A percentile compares a stretch with the other conserved stretches of the same genome.
These are phyloP conservation scores for Aphelinus certus DNA, from an alignment of 1,140 invertebrate genomes.

Conservation along the genomic window DNA sequence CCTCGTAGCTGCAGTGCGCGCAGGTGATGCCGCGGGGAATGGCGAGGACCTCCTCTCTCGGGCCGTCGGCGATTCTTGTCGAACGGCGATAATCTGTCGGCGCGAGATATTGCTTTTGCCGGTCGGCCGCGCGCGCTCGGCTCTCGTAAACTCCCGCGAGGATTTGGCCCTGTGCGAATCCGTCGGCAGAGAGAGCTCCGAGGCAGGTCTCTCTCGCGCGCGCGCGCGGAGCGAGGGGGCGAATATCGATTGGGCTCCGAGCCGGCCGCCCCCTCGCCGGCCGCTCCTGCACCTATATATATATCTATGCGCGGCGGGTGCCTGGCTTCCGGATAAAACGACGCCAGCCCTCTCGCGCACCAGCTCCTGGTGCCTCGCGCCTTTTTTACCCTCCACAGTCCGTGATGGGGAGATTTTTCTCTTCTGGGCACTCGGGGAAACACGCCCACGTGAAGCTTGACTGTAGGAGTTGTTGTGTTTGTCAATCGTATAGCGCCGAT, in stretches of 20 bases:
- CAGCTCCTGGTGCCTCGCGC: constrained; percentile 6
- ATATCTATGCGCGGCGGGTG: too few species aligned
- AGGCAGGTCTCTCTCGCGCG: constrained; percentile 36
- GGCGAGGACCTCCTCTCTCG: not conserved
- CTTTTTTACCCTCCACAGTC: not conserved
- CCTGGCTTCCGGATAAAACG: constrained; percentile 55
- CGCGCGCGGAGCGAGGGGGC: constrained; percentile 47
- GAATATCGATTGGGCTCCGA: constrained; percentile 57
- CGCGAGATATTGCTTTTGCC: too few species aligned
- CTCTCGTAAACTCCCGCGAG: not conserved
- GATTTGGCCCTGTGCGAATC: not conserved
- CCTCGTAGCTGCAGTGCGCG: too few species aligned
- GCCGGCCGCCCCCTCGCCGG: constrained; percentile 40
- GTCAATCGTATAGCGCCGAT: too few species aligned
- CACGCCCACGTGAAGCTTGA: too few species aligned
- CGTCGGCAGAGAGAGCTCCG: constrained; percentile 45
- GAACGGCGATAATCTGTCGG: not conserved
- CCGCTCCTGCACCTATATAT: not conserved
- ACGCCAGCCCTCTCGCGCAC: constrained; percentile 46
- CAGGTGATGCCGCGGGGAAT: too few species aligned
- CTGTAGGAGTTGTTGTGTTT: too few species aligned
- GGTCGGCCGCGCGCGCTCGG: not conserved
- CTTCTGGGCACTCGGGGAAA: too few species aligned
- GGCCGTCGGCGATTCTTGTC: not conserved
- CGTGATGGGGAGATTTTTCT: too few species aligned